Percentiles rank a stretch among this genome's conserved stretches.
phyloP scores from a whole-genome alignment of 1,140 invertebrate species.

The Ctenoplectra terminalis region DNA sequence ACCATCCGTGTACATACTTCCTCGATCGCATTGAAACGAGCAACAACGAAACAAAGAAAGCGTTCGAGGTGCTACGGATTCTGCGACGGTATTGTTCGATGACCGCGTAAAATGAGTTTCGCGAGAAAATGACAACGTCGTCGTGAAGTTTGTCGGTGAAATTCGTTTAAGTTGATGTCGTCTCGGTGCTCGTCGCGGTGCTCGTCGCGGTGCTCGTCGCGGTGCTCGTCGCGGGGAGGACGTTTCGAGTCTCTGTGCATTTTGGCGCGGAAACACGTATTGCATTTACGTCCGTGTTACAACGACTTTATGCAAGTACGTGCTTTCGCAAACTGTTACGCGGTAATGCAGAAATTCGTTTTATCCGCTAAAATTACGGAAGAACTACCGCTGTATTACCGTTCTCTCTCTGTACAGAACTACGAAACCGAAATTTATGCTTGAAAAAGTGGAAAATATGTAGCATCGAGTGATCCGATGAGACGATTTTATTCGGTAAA shows the following conservation, averaged over 20 bases:
- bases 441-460: background rate
- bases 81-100: constrained; percentile 1
- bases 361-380: background rate
- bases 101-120: constrained; percentile 35
- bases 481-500: no score
- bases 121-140: constrained; percentile 22
- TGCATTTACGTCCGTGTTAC: constrained; percentile 62
- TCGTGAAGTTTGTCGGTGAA: constrained; percentile 30
- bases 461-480: no score
- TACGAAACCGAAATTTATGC: background rate
- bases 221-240: background rate
- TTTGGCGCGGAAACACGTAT: constrained; percentile 62
- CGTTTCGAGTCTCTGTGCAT: constrained; percentile 41
- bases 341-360: constrained; percentile 36
- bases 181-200: background rate
- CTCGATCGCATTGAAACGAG: background rate
- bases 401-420: no score
- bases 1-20: no score
- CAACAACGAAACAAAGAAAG: background rate
- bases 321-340: constrained; percentile 40
- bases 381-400: background rate
- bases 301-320: constrained; percentile 65
- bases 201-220: constrained; percentile 2
- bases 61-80: background rate
- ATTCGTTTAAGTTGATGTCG: constrained; percentile 60